A percentile compares a stretch with the other conserved stretches of the same genome.
Conservation (phyloP, 2,888 invertebrate species). For the Busseola fusca region DNA sequence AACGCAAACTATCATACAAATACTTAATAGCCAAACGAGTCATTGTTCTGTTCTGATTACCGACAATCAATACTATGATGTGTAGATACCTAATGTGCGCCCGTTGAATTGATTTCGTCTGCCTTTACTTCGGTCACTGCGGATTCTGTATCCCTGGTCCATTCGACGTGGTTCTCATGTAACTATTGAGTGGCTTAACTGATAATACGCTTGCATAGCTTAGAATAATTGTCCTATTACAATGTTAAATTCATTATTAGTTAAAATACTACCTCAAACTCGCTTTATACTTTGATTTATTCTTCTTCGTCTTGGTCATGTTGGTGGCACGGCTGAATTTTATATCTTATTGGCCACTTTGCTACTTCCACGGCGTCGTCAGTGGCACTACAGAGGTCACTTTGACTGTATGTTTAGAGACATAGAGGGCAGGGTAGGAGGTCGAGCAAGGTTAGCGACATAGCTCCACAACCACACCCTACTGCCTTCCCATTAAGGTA, state of each 20-base stretch:
- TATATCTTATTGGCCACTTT: no score
- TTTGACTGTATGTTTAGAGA: no score
- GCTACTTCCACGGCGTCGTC: no score
- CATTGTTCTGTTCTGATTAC: constrained; percentile 24
- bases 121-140: constrained; percentile 14
- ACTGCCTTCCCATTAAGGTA: no score
- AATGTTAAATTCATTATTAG: constrained; percentile 9
- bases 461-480: no score
- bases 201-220: constrained; percentile 7
- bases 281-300: background rate
- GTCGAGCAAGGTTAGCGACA: no score
- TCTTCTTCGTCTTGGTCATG: background rate
- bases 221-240: constrained; percentile 1
- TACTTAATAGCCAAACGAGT: constrained; percentile 12
- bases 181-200: constrained; percentile 18
- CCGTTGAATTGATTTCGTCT: constrained; percentile 15
- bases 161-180: background rate
- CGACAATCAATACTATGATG: constrained; percentile 27
- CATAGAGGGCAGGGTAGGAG: no score
- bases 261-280: background rate
- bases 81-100: constrained; percentile 20
- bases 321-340: no score
- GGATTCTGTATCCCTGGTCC: constrained; percentile 14
- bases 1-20: background rate
- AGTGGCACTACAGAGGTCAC: no score